Evolutionary conservation across 2,113 vertebrate species (phyloP).

Genomic region (Mola mola): DNA sequence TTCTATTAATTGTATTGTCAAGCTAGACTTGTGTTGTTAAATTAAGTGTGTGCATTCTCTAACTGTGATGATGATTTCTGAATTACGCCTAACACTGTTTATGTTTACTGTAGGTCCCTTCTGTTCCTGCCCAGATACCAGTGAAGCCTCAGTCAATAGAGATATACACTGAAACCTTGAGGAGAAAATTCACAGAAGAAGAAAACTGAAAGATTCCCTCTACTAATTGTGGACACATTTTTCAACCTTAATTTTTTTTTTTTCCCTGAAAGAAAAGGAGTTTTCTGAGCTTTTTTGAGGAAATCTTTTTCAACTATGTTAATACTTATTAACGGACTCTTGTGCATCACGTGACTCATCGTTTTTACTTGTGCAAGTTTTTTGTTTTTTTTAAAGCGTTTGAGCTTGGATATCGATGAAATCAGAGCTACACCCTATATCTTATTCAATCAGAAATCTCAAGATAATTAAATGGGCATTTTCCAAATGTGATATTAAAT

Average conservation of each 20-base stretch:
- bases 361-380: conserved; percentile 22
- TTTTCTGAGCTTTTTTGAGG: neutral
- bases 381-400: conserved; percentile 29
- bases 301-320: conserved; percentile 12
- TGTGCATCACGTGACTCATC: conserved; percentile 22
- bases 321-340: conserved; percentile 6
- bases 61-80: too few relatives aligned
- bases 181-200: conserved; percentile 13
- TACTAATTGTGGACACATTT: conserved; percentile 26
- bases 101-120: conserved; percentile 64
- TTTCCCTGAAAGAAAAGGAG: conserved; percentile 19
- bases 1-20: too few relatives aligned
- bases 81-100: conserved; percentile 1
- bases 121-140: conserved; percentile 51
- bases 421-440: conserved; percentile 39
- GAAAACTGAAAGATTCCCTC: conserved; percentile 21
- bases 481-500: conserved; percentile 62
- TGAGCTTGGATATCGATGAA: conserved; percentile 67
- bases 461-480: conserved; percentile 53
- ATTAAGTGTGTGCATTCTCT: too few relatives aligned
- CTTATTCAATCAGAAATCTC: conserved; percentile 32
- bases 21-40: too few relatives aligned
- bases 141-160: conserved; percentile 20
- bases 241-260: conserved; percentile 35
- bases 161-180: conserved; percentile 24